Percentiles rank a stretch among this genome's conserved stretches.
These are phyloP conservation scores for Penaeus chinensis DNA, from an alignment of 1,140 invertebrate genomes.

Conservation along the genomic window DNA sequence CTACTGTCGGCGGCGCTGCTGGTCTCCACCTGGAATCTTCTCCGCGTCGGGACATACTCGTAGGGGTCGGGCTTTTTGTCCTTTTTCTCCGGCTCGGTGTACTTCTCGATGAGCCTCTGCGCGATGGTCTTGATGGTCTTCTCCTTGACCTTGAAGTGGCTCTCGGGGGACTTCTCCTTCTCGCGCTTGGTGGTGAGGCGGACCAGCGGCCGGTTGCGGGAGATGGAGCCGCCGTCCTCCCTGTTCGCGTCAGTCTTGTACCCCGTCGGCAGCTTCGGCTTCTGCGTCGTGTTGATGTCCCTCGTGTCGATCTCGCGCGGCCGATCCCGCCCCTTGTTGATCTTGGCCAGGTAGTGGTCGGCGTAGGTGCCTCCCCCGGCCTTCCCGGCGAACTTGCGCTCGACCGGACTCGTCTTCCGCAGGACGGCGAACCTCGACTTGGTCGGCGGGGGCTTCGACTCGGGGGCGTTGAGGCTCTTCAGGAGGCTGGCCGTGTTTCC, in stretches of 20 bases:
- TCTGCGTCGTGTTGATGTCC: constrained; percentile 58
- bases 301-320: constrained; percentile 54
- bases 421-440: constrained; percentile 1
- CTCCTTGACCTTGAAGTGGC: constrained; percentile 45
- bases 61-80: constrained; percentile 39
- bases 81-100: constrained; percentile 54
- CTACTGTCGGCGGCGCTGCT: background rate
- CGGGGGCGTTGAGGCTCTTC: background rate
- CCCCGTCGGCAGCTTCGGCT: constrained; percentile 17
- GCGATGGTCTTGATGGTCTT: constrained; percentile 61
- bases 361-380: constrained; percentile 26
- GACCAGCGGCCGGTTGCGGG: constrained; percentile 59
- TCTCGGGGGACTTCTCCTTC: constrained; percentile 39
- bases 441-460: background rate
- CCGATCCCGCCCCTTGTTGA: constrained; percentile 34
- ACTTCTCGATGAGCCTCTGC: constrained; percentile 61
- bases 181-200: constrained; percentile 60
- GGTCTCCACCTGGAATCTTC: background rate
- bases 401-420: background rate
- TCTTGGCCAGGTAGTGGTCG: constrained; percentile 26
- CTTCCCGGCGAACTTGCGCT: constrained; percentile 32
- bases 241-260: background rate
- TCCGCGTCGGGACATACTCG: background rate
- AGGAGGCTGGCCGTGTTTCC: constrained; percentile 22
- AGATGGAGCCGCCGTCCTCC: constrained; percentile 37